phyloP scores from a whole-genome alignment of 2,888 invertebrate genomes.

The Cataglyphis livida region DNA sequence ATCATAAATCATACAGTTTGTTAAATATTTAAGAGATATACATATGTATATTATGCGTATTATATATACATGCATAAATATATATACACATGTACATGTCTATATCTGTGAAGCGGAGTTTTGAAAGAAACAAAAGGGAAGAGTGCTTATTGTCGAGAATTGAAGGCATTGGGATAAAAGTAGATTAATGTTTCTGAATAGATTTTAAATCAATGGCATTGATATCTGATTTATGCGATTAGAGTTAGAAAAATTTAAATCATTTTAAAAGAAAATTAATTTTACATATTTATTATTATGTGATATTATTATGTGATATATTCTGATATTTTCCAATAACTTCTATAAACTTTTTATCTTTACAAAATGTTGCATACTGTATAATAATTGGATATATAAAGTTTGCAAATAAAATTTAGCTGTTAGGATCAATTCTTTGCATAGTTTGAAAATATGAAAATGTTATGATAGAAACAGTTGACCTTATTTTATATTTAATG shows the following conservation, averaged over 20 bases:
- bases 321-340: constrained; percentile 26
- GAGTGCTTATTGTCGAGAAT: constrained; percentile 62
- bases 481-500: constrained; percentile 64
- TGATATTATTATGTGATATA: not conserved
- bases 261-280: constrained; percentile 11
- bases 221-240: constrained; percentile 43
- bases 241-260: constrained; percentile 25
- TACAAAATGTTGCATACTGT: constrained; percentile 28
- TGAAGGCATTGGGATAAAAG: constrained; percentile 67
- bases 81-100: constrained; percentile 45
- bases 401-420: not conserved
- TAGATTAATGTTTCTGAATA: constrained; percentile 59
- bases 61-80: constrained; percentile 54
- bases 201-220: constrained; percentile 32
- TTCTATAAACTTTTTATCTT: constrained; percentile 44
- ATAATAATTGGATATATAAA: constrained; percentile 37
- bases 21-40: constrained; percentile 69
- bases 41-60: constrained; percentile 54
- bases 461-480: constrained; percentile 37
- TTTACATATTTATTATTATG: not conserved
- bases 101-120: constrained; percentile 54
- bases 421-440: constrained; percentile 20
- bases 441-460: constrained; percentile 50
- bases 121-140: constrained; percentile 41
- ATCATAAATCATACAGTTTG: constrained; percentile 62